Conservation (phyloP, 2,113 vertebrate genomes). For the Sclerurus mexicanus region DNA sequence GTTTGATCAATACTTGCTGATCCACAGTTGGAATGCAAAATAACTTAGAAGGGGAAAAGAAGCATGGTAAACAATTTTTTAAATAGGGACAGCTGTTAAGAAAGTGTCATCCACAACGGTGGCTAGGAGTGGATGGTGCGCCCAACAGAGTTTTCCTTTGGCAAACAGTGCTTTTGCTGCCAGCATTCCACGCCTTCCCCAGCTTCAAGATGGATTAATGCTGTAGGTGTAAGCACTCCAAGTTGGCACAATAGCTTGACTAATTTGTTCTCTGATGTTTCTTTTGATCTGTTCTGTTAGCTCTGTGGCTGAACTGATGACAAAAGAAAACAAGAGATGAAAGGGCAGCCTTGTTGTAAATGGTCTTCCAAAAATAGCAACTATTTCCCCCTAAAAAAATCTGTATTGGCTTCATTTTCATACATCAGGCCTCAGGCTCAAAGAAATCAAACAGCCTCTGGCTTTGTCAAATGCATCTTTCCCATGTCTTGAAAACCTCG, state of each 20-base stretch:
- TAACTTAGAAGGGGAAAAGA: background rate
- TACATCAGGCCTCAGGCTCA: background rate
- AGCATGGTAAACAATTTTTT: background rate
- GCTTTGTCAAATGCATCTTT: background rate
- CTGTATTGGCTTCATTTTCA: background rate
- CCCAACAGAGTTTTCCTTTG: background rate
- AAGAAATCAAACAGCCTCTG: background rate
- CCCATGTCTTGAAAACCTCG: background rate
- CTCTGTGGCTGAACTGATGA: background rate
- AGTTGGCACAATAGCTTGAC: conserved; percentile 36
- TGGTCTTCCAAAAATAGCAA: background rate
- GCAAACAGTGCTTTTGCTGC: background rate
- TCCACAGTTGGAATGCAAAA: background rate
- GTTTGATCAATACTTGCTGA: background rate
- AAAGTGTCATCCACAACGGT: background rate
- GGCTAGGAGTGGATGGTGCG: background rate
- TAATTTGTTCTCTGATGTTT: conserved; percentile 56
- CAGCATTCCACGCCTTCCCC: background rate
- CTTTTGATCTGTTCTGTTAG: conserved; percentile 53
- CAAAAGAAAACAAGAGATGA: conserved; percentile 41
- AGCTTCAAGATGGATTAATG: background rate
- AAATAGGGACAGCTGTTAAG: background rate
- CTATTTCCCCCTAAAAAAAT: background rate
- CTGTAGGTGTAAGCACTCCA: conserved; percentile 1
- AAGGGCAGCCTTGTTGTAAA: conserved; percentile 20